These are phyloP conservation scores for Lacerta agilis DNA, from an alignment of 2,797 vertebrate species.

Conservation along the genomic window DNA sequence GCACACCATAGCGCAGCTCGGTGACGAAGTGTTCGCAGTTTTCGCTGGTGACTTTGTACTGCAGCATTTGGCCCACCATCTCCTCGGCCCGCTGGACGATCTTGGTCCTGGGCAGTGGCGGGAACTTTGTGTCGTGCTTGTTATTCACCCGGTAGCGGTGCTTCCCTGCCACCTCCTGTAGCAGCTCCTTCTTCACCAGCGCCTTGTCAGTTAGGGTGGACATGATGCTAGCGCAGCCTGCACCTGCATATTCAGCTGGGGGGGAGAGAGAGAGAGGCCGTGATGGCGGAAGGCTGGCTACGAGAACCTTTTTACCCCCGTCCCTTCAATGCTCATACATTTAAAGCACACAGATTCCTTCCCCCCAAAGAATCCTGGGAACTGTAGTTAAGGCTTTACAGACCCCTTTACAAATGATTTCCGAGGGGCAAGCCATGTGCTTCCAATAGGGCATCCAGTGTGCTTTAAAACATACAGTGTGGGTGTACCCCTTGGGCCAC, in stretches of 20 bases:
- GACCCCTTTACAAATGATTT: too few relatives aligned
- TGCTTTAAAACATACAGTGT: too few relatives aligned
- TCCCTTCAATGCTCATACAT: too few relatives aligned
- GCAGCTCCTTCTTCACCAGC: conserved; percentile 81
- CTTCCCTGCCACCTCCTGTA: conserved; percentile 77
- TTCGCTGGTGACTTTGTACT: conserved; percentile 78
- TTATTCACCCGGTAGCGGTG: conserved; percentile 84
- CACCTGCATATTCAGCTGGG: conserved; percentile 76
- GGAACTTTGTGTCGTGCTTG: conserved; percentile 76
- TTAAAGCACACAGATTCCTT: too few relatives aligned
- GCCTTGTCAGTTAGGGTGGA: conserved; percentile 84
- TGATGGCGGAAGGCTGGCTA: neutral
- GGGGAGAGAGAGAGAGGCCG: neutral
- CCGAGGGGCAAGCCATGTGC: too few relatives aligned
- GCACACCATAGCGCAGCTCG: conserved; percentile 83
- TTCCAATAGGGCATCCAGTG: too few relatives aligned
- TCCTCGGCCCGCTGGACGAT: conserved; percentile 79
- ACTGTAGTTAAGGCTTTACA: too few relatives aligned
- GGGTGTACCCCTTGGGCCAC: too few relatives aligned
- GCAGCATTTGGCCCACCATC: conserved; percentile 73
- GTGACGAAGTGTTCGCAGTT: conserved; percentile 93
- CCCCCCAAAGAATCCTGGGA: too few relatives aligned
- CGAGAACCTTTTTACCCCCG: too few relatives aligned
- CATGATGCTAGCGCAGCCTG: conserved; percentile 80
- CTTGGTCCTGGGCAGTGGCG: conserved; percentile 53